These are phyloP conservation scores for Clistopyga incitator DNA, from an alignment of 2,888 invertebrate species.

Conservation along the genomic window DNA sequence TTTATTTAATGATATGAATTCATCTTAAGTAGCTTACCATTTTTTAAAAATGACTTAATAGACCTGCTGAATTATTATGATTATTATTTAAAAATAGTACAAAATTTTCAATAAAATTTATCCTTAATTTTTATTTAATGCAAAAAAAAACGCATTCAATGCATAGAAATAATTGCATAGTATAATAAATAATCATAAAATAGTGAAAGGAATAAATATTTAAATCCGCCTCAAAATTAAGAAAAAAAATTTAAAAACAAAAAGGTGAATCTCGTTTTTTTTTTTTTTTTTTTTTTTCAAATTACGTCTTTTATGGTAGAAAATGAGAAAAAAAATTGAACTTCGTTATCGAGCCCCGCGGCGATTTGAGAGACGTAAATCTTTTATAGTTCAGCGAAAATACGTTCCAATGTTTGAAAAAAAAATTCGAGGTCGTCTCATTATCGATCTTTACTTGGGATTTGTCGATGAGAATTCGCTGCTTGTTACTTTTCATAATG, in stretches of 20 bases:
- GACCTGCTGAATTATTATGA: no score
- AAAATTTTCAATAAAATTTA: background rate
- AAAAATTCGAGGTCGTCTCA: conserved; percentile 27
- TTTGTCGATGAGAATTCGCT: conserved; percentile 18
- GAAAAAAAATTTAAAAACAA: background rate
- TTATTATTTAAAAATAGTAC: no score
- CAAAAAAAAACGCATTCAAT: background rate
- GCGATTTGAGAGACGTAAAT: background rate
- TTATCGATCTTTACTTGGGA: conserved; percentile 36
- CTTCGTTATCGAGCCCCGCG: conserved; percentile 6
- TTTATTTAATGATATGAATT: background rate
- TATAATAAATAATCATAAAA: no score
- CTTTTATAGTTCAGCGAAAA: conserved; percentile 24
- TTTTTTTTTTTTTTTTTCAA: background rate
- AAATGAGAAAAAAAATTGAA: conserved; percentile 3
- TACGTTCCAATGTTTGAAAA: background rate
- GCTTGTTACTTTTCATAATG: conserved; percentile 24
- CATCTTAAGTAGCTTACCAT: background rate
- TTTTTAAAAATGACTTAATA: no score
- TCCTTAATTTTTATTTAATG: background rate
- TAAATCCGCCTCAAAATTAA: background rate
- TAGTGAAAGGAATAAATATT: background rate
- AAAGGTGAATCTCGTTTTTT: background rate
- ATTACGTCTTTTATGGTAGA: background rate
- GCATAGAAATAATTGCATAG: no score